These are phyloP conservation scores for Eunapius fragilis DNA, from an alignment of 37 sponge, comb jelly and placozoan species.

Conservation along the genomic window DNA sequence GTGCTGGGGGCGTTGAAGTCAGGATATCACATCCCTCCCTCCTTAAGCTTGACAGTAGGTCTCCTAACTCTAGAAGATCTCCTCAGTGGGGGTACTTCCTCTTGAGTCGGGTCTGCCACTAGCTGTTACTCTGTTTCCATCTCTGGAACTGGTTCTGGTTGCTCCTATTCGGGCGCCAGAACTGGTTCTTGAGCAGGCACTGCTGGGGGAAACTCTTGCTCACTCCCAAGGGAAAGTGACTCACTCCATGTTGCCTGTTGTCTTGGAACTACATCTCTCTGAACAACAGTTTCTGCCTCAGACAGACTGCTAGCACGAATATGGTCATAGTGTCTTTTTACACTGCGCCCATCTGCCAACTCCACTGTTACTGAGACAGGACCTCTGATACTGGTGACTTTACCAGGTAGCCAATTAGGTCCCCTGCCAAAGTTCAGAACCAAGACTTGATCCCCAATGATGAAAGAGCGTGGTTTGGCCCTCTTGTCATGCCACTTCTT, in stretches of 20 bases:
- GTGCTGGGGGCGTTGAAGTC: no score
- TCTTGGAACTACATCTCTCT: not conserved
- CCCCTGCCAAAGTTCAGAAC: conserved; percentile 12
- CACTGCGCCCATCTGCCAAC: conserved; percentile 17
- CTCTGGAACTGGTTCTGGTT: not conserved
- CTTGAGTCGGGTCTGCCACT: not conserved
- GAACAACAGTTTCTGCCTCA: not conserved
- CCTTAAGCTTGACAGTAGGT: no score
- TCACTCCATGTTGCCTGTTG: not conserved
- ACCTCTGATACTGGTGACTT: not conserved
- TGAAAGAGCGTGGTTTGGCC: conserved; percentile 1
- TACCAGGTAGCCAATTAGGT: conserved; percentile 15
- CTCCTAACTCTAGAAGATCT: not conserved
- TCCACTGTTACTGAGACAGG: not conserved
- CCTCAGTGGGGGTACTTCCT: not conserved
- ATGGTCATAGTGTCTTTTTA: conserved; percentile 20
- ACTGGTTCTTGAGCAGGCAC: not conserved
- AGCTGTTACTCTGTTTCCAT: no score
- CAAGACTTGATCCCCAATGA: conserved; percentile 18
- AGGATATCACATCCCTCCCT: no score
- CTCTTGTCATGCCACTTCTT: conserved; percentile 8
- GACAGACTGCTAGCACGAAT: not conserved
- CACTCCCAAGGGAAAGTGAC: not conserved
- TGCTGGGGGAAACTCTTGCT: not conserved
- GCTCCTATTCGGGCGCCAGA: not conserved